Conservation (phyloP, 2,113 vertebrate genomes). For the Rhea pennata region DNA sequence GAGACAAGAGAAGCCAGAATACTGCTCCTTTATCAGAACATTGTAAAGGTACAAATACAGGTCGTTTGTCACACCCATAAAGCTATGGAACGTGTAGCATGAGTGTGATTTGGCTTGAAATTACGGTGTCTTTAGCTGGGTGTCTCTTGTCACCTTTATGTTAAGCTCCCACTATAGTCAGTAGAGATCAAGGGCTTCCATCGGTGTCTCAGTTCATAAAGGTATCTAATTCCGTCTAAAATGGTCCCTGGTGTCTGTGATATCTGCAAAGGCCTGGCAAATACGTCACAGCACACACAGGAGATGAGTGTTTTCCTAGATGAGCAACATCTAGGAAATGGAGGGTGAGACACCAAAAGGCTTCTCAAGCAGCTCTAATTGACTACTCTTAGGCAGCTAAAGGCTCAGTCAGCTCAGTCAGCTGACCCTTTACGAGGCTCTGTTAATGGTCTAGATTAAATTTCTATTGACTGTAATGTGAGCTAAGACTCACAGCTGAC, state of each 20-base stretch:
- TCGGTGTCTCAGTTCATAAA: not conserved
- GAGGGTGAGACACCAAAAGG: not conserved
- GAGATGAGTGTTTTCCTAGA: not conserved
- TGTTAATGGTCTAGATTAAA: not conserved
- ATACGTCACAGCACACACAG: not conserved
- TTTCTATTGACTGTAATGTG: not conserved
- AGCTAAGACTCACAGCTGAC: not conserved
- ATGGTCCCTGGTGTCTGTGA: not conserved
- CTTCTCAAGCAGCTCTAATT: not conserved
- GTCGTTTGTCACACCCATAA: accelerated
- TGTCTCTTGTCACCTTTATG: not conserved
- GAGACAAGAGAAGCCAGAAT: not conserved
- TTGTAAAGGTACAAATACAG: not conserved
- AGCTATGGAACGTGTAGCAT: not conserved
- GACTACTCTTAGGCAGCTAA: not conserved
- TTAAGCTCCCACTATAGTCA: not conserved
- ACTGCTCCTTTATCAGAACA: not conserved
- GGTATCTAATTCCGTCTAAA: not conserved
- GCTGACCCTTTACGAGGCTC: not conserved
- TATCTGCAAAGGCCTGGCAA: not conserved
- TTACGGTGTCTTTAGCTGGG: not conserved
- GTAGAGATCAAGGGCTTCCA: not conserved
- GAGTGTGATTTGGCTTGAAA: not conserved
- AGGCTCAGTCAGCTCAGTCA: not conserved
- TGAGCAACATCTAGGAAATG: not conserved